Percentiles rank a stretch among this genome's conserved stretches.
Evolutionary conservation across 2,113 vertebrate species (phyloP).

Genomic region (human): GRCh38 chr6:6818501-6819000

Average conservation of each 20-base stretch:
- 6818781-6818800: background rate
- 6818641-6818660: background rate
- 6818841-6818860: background rate
- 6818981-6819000: background rate
- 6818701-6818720: background rate
- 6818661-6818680: background rate
- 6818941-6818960: background rate
- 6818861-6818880: background rate
- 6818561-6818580: background rate
- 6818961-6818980: background rate
- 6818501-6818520: conserved; percentile 43
- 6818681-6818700: background rate
- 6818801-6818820: background rate
- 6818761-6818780: background rate
- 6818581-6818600: background rate
- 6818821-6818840: fast-evolving
- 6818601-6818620: background rate
- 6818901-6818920: background rate
- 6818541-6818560: background rate
- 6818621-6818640: background rate
- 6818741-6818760: background rate
- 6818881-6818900: background rate
- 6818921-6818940: background rate
- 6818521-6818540: background rate
- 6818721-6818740: background rate